A percentile compares a stretch with the other conserved stretches of the same genome.
Conservation (phyloP, 1,140 invertebrate species). For the Drosophila sproati region DNA sequence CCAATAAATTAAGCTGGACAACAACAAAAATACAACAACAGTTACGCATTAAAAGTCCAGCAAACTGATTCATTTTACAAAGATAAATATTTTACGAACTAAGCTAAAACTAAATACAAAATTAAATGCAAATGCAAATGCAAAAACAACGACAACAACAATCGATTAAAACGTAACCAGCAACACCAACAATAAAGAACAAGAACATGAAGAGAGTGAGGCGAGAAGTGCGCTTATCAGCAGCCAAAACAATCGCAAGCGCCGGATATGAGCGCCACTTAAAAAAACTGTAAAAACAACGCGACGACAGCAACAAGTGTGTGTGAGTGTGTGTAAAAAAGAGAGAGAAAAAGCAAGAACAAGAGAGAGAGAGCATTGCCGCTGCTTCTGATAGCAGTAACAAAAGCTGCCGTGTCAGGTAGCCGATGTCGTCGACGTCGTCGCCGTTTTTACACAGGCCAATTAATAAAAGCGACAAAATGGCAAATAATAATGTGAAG, state of each 20-base stretch:
- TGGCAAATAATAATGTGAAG: conserved; percentile 67
- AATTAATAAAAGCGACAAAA: conserved; percentile 81
- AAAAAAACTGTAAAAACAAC: conserved; percentile 79
- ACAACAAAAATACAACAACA: conserved; percentile 18
- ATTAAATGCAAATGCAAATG: conserved; percentile 9
- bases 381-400: conserved; percentile 49
- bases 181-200: conserved; percentile 2
- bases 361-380: not conserved
- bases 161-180: conserved; percentile 27
- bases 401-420: conserved; percentile 57
- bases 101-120: conserved; percentile 48
- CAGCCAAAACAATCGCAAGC: conserved; percentile 55
- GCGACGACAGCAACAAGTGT: conserved; percentile 64
- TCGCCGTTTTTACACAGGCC: conserved; percentile 59
- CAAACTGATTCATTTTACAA: conserved; percentile 38
- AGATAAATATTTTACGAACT: not conserved
- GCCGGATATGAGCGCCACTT: conserved; percentile 82
- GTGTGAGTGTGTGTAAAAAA: conserved; percentile 28
- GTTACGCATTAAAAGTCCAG: conserved; percentile 50
- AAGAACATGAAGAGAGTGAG: not conserved
- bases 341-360: conserved; percentile 3
- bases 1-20: not conserved
- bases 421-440: conserved; percentile 16
- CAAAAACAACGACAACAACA: conserved; percentile 38
- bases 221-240: conserved; percentile 53